These are phyloP conservation scores for Acrocephalus arundinaceus DNA, from an alignment of 2,113 vertebrate genomes.

Conservation along the genomic window DNA sequence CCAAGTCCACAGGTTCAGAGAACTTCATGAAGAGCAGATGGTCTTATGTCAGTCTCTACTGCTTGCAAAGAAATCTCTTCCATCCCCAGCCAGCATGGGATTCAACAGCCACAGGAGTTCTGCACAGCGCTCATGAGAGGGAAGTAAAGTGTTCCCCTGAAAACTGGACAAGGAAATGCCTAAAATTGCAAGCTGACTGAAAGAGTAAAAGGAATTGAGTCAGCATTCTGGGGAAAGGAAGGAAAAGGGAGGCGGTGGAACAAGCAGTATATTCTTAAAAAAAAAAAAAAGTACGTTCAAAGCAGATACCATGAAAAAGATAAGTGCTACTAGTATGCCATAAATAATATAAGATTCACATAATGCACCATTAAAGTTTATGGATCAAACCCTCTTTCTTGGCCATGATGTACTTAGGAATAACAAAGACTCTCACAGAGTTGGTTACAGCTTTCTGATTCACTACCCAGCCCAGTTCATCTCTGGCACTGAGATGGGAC, in stretches of 20 bases:
- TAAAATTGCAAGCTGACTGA: slow-evolving; percentile 35
- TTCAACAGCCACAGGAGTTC: not conserved
- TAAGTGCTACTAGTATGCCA: not conserved
- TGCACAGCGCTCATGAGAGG: not conserved
- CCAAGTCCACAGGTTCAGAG: not conserved
- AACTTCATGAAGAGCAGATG: not conserved
- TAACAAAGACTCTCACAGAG: not conserved
- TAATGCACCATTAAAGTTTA: slow-evolving; percentile 19
- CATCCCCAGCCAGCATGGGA: not conserved
- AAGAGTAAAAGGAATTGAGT: slow-evolving; percentile 54
- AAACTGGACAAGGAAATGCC: slow-evolving; percentile 26
- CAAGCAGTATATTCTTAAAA: not conserved
- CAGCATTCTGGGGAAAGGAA: slow-evolving; percentile 42
- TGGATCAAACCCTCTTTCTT: slow-evolving; percentile 8
- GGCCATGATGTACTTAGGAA: not conserved
- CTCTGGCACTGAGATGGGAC: not conserved
- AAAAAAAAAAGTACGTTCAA: not conserved
- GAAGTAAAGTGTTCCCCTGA: not conserved
- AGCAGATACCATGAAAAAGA: not conserved
- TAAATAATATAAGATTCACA: not conserved
- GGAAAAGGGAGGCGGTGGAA: slow-evolving; percentile 22
- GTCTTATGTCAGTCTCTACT: not conserved
- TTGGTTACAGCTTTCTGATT: not conserved
- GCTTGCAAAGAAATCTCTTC: not conserved
- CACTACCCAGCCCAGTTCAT: not conserved